phyloP scores from a whole-genome alignment of 2,888 invertebrate genomes.

The Chaetogeoica ovagalla region DNA sequence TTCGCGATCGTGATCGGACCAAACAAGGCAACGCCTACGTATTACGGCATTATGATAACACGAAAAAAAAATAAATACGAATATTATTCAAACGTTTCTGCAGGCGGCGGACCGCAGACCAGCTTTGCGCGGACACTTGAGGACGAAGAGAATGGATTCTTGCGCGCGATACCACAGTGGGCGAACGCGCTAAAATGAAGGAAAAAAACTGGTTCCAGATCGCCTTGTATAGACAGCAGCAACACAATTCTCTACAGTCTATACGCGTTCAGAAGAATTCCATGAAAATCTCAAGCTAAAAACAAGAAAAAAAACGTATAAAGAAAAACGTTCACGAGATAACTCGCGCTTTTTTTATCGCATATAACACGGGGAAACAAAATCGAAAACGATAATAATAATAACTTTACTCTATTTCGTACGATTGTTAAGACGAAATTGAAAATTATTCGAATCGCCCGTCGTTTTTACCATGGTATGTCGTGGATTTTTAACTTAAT shows the following conservation, averaged over 20 bases:
- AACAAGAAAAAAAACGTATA: not conserved
- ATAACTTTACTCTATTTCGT: no score
- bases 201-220: constrained; percentile 49
- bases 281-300: constrained; percentile 1
- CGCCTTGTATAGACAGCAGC: constrained; percentile 48
- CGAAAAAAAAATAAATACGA: no score
- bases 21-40: constrained; percentile 41
- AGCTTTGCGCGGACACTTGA: not conserved
- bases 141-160: constrained; percentile 47
- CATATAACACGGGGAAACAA: no score
- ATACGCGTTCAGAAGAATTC: constrained; percentile 6
- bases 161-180: constrained; percentile 20
- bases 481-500: no score
- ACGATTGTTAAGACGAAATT: no score
- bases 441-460: no score
- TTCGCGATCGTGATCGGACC: constrained; percentile 40
- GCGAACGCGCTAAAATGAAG: constrained; percentile 43
- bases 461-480: no score
- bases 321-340: no score
- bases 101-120: constrained; percentile 9
- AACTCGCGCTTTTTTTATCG: no score
- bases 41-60: constrained; percentile 41
- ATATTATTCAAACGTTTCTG: constrained; percentile 25
- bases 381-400: no score
- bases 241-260: constrained; percentile 29